A percentile compares a stretch with the other conserved stretches of the same genome.
Conservation (phyloP, 30 jellyfish, hydroid and myxozoan genomes). For the Chrysaora quinquecirrha region DNA sequence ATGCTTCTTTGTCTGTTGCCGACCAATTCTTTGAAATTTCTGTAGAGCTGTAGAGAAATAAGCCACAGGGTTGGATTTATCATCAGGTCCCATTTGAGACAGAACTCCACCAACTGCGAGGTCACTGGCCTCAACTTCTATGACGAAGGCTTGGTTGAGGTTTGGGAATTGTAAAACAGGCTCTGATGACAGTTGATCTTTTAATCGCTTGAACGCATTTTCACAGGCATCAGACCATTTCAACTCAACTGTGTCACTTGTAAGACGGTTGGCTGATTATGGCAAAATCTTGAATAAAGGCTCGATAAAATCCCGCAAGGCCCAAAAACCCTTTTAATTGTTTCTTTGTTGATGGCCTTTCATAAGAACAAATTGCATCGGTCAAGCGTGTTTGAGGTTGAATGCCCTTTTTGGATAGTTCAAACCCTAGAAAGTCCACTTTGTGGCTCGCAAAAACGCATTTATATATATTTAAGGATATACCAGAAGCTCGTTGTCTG, state of each 20-base stretch:
- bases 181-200: background rate
- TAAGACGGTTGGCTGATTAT: conserved; percentile 15
- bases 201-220: conserved; percentile 3
- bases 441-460: conserved; percentile 36
- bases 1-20: conserved; percentile 31
- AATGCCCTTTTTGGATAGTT: conserved; percentile 34
- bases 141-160: conserved; percentile 18
- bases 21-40: conserved; percentile 16
- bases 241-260: background rate
- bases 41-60: background rate
- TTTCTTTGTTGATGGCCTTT: conserved; percentile 23
- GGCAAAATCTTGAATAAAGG: conserved; percentile 5
- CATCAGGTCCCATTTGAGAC: conserved; percentile 4
- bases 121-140: conserved; percentile 27
- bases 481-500: conserved; percentile 25
- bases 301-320: conserved; percentile 14
- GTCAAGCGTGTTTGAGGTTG: conserved; percentile 35
- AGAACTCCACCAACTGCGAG: conserved; percentile 21
- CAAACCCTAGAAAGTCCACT: conserved; percentile 53
- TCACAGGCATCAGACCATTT: conserved; percentile 8
- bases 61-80: conserved; percentile 12
- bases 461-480: conserved; percentile 24
- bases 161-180: conserved; percentile 9
- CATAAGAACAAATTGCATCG: conserved; percentile 25
- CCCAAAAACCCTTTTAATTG: conserved; percentile 6